Evolutionary conservation across 2,888 invertebrate species (phyloP).

Genomic region (Patella ulyssiponensis): DNA sequence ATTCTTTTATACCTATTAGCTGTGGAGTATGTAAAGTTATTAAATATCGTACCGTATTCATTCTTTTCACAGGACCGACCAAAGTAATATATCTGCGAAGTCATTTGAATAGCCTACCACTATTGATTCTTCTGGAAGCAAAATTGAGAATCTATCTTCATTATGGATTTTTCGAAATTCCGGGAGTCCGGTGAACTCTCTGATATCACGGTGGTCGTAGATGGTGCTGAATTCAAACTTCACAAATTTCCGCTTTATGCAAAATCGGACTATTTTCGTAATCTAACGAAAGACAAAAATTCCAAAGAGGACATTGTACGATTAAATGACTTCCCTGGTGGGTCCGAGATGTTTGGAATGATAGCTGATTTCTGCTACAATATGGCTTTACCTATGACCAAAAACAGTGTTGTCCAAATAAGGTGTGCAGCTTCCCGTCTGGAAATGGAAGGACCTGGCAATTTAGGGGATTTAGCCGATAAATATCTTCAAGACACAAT

Average conservation of each 20-base stretch:
- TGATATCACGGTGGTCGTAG: conserved; percentile 67
- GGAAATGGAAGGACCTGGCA: conserved; percentile 65
- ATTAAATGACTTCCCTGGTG: conserved; percentile 69
- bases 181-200: conserved; percentile 68
- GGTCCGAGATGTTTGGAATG: conserved; percentile 62
- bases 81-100: no score
- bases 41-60: no score
- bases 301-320: conserved; percentile 49
- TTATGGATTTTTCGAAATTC: conserved; percentile 65
- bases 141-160: conserved; percentile 6
- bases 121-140: no score
- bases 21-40: background rate
- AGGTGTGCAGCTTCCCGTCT: conserved; percentile 68
- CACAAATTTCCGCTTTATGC: conserved; percentile 71
- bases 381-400: conserved; percentile 61
- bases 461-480: conserved; percentile 62
- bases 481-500: conserved; percentile 64
- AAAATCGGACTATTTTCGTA: conserved; percentile 69
- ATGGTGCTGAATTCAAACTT: conserved; percentile 62
- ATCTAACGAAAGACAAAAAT: conserved; percentile 49
- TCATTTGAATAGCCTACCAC: no score
- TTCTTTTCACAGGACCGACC: no score
- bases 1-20: background rate
- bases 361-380: conserved; percentile 71
- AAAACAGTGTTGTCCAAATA: conserved; percentile 62